Evolutionary conservation across 2,888 invertebrate species (phyloP), one percentile per base, ranked within the genome.

Genomic region (Pollenia amentaria): DNA sequence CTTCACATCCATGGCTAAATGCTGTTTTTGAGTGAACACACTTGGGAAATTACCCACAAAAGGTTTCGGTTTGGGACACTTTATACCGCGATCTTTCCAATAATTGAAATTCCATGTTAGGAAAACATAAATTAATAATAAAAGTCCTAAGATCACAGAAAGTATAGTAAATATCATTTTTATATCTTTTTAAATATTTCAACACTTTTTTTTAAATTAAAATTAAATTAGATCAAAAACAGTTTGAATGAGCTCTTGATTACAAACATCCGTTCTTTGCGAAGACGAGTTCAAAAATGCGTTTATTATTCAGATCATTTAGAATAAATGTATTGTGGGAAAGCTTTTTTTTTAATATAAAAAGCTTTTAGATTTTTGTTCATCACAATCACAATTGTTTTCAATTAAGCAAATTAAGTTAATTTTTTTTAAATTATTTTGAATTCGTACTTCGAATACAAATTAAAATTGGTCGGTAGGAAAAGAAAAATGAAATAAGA

Each of bases 61-160:
- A 0, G 91, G 57, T 6, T 70, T 82, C 0, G 94, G 94, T 69
- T 89, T 88, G 0, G 93, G 93, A 12, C 93, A 93, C 0, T 90
- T 90, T 1, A 94, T 91, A 0, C 91, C 90, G 0, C 90, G 90
- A 55, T 90, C 91, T 42, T 91, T 91, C 94, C 94, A 94, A 85
- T 92, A 93, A 40, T 89, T 87, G 64, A 91, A 93, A 48, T 91
- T 92, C 89, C 92, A 92, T 10, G 88, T 90, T 51, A 93, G 81
- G 46, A 91, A 90, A 0, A 84, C 53, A 88, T 90, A 93, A 80
- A 89, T 79, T 67, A 90, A 38, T 29, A 75, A 7, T 7, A 44
- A 64, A 12, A 81, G 14, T 11, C 29, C 64, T 21, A 53, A 40
- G 40, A 75, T n/a, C 21, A 70, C 57, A 7, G 55, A 10, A 10